Evolutionary conservation across 2,888 invertebrate genomes (phyloP).

Genomic region (Cheilosia vulpina): DNA sequence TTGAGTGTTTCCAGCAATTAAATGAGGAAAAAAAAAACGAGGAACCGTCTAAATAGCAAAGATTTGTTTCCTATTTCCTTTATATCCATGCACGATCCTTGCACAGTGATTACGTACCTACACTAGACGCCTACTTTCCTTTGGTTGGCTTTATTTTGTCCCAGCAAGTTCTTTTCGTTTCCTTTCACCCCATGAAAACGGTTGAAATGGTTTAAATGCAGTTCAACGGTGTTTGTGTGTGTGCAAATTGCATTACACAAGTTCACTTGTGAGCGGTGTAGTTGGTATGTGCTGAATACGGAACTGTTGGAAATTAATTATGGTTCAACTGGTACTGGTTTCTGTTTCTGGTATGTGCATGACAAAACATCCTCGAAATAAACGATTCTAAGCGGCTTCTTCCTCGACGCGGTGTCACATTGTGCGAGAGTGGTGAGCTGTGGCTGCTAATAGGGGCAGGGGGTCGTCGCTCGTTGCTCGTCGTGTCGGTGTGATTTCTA

Average conservation of each 20-base stretch:
- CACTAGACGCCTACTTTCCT: neutral
- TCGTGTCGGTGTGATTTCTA: constrained; percentile 6
- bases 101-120: neutral
- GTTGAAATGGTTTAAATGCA: no score
- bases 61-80: constrained; percentile 24
- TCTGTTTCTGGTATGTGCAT: neutral
- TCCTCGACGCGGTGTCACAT: neutral
- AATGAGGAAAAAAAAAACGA: constrained; percentile 4
- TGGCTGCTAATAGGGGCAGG: constrained; percentile 13
- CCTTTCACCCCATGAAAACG: no score
- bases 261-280: neutral
- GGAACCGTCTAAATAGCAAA: neutral
- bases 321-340: constrained; percentile 5
- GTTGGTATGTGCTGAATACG: neutral
- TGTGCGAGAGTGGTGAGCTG: neutral
- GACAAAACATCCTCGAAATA: constrained; percentile 21
- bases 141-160: no score
- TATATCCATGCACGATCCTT: constrained; percentile 1
- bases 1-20: constrained; percentile 24
- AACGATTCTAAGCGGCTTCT: constrained; percentile 3
- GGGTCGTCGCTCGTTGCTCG: neutral
- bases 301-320: constrained; percentile 22
- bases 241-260: constrained; percentile 5
- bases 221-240: neutral
- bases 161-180: no score